A percentile compares a stretch with the other conserved stretches of the same genome.
Evolutionary conservation across 2,797 vertebrate genomes (phyloP).

Genomic region (Periophthalmus magnuspinnatus): DNA sequence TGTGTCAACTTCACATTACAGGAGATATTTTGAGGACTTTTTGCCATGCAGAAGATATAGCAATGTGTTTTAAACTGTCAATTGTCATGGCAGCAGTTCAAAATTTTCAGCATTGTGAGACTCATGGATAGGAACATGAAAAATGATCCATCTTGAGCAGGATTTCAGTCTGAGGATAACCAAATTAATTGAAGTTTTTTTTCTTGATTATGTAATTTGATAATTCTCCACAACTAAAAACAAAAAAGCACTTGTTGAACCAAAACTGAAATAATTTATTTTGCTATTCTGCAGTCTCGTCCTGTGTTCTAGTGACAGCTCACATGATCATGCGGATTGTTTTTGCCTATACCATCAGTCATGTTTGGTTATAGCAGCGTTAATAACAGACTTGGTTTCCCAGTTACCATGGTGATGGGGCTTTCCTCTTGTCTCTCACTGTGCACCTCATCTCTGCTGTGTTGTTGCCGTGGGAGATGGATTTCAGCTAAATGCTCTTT

Average conservation of each 20-base stretch:
- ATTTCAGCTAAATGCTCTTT: constrained; percentile 32
- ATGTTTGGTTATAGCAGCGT: constrained; percentile 48
- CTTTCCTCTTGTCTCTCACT: constrained; percentile 65
- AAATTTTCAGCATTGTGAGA: background rate
- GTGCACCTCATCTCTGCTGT: constrained; percentile 20
- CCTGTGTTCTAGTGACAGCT: background rate
- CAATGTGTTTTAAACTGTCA: background rate
- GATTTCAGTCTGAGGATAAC: background rate
- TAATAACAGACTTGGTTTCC: constrained; percentile 58
- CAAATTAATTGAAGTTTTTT: no score
- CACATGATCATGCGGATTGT: constrained; percentile 4
- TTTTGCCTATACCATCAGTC: constrained; percentile 22
- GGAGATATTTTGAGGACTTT: background rate
- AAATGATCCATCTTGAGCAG: no score
- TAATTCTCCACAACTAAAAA: background rate
- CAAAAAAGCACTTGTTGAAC: background rate
- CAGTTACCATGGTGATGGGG: constrained; percentile 80
- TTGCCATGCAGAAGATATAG: no score
- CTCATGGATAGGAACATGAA: background rate
- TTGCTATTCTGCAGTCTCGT: no score
- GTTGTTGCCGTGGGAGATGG: constrained; percentile 36
- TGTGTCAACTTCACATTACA: background rate
- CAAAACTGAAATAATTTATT: background rate
- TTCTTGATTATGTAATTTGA: background rate
- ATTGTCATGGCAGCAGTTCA: background rate